phyloP scores from a whole-genome alignment of 2,888 invertebrate genomes.

The Drosophila monieri region DNA sequence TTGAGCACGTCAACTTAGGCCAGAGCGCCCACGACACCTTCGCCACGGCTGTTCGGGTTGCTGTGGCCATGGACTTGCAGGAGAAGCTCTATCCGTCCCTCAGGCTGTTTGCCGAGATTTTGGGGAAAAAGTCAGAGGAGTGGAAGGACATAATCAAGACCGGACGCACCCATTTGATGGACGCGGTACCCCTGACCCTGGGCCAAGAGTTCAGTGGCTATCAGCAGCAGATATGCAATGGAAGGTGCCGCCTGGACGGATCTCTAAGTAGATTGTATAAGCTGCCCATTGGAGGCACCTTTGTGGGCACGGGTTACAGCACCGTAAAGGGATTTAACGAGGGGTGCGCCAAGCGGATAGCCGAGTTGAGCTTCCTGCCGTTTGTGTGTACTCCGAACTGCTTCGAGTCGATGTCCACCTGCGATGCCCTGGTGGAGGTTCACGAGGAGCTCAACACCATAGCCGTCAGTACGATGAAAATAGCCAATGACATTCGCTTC shows the following conservation, averaged over 20 bases:
- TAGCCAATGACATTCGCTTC: slow-evolving; percentile 95
- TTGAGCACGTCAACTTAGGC: slow-evolving; percentile 98
- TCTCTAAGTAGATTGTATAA: slow-evolving; percentile 93
- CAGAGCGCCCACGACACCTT: slow-evolving; percentile 99
- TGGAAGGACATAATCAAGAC: slow-evolving; percentile 97
- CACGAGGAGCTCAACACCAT: slow-evolving; percentile 96
- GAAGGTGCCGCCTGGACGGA: slow-evolving; percentile 91
- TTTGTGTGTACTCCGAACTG: slow-evolving; percentile 97
- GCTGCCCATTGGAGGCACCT: slow-evolving; percentile 97
- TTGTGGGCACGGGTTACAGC: slow-evolving; percentile 97
- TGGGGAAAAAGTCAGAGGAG: slow-evolving; percentile 91
- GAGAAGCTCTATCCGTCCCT: slow-evolving; percentile 92
- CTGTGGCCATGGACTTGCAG: slow-evolving; percentile 94
- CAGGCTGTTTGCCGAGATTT: slow-evolving; percentile 87
- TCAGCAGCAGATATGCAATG: slow-evolving; percentile 91
- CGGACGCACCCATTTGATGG: slow-evolving; percentile 93
- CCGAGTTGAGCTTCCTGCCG: slow-evolving; percentile 92
- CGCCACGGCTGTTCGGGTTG: slow-evolving; percentile 98
- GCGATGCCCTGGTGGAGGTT: slow-evolving; percentile 97
- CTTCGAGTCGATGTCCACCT: slow-evolving; percentile 97
- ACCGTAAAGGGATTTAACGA: slow-evolving; percentile 95
- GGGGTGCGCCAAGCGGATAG: slow-evolving; percentile 92
- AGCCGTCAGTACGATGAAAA: slow-evolving; percentile 97
- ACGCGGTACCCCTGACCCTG: slow-evolving; percentile 96
- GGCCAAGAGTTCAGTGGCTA: slow-evolving; percentile 99